Conservation (phyloP, 2,113 vertebrate genomes). For the Trinectes maculatus region DNA sequence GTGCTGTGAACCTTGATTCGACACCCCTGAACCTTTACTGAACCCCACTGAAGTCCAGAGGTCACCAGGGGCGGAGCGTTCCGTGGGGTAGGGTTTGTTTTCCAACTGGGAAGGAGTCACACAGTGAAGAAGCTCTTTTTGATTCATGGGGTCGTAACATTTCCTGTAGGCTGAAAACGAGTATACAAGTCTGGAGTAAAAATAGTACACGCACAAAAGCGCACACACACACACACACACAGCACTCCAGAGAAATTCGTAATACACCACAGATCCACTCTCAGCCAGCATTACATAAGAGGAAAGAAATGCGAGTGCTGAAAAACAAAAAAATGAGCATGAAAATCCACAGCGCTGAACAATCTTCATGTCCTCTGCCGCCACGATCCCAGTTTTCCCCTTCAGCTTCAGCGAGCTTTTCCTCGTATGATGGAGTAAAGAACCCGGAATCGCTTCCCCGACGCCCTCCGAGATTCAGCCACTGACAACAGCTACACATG, state of each 20-base stretch:
- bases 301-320: constrained; percentile 68
- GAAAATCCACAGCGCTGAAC: constrained; percentile 35
- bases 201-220: constrained; percentile 66
- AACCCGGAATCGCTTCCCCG: constrained; percentile 42
- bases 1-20: constrained; percentile 59
- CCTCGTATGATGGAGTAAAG: constrained; percentile 52
- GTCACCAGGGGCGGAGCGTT: constrained; percentile 56
- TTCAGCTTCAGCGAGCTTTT: constrained; percentile 60
- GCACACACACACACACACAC: constrained; percentile 22
- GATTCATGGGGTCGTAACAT: constrained; percentile 70
- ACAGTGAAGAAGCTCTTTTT: constrained; percentile 27
- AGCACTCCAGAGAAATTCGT: constrained; percentile 39
- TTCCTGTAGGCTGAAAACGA: constrained; percentile 69
- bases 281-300: constrained; percentile 65
- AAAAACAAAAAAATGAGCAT: constrained; percentile 57
- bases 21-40: constrained; percentile 58
- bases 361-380: constrained; percentile 57
- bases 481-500: constrained; percentile 34
- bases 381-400: constrained; percentile 37
- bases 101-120: constrained; percentile 56
- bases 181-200: constrained; percentile 69
- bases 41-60: constrained; percentile 49
- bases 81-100: constrained; percentile 64
- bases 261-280: constrained; percentile 63
- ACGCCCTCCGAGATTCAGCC: constrained; percentile 49